phyloP scores from a whole-genome alignment of 2,888 invertebrate genomes.

The Orthosia incerta region DNA sequence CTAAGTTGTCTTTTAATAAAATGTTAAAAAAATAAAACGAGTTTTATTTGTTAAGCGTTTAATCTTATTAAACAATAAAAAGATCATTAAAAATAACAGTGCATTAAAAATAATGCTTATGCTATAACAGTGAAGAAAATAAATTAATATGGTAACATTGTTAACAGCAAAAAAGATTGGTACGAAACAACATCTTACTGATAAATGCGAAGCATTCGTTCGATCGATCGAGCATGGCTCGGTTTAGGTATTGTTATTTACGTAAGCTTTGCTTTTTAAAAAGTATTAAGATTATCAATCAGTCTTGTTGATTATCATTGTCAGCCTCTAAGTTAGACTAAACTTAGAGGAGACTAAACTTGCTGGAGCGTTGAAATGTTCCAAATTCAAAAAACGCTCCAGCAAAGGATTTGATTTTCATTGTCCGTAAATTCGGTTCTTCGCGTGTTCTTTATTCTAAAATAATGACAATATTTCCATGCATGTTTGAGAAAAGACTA shows the following conservation, averaged over 20 bases:
- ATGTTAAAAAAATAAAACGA: conserved; percentile 63
- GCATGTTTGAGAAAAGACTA: too few species aligned
- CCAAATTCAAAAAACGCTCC: too few species aligned
- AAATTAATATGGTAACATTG: background rate
- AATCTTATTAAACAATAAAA: conserved; percentile 35
- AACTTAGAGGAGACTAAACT: too few species aligned
- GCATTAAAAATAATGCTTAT: background rate
- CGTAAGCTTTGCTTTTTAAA: background rate
- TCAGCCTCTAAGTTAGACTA: too few species aligned
- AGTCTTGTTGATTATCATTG: too few species aligned
- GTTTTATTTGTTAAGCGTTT: conserved; percentile 46
- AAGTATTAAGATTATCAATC: background rate
- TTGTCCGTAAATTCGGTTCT: too few species aligned
- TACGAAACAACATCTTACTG: too few species aligned
- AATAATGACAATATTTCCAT: too few species aligned
- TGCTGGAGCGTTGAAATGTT: too few species aligned
- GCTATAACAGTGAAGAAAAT: background rate
- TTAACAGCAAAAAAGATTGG: conserved; percentile 51
- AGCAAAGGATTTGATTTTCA: too few species aligned
- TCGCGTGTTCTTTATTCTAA: too few species aligned
- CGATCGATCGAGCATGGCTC: background rate
- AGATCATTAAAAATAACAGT: conserved; percentile 13
- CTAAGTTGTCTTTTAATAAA: conserved; percentile 89
- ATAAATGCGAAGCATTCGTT: background rate
- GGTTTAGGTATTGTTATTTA: background rate